A percentile compares a stretch with the other conserved stretches of the same genome.
phyloP scores from a whole-genome alignment of 2,888 invertebrate species.

The Megalurothrips usitatus region DNA sequence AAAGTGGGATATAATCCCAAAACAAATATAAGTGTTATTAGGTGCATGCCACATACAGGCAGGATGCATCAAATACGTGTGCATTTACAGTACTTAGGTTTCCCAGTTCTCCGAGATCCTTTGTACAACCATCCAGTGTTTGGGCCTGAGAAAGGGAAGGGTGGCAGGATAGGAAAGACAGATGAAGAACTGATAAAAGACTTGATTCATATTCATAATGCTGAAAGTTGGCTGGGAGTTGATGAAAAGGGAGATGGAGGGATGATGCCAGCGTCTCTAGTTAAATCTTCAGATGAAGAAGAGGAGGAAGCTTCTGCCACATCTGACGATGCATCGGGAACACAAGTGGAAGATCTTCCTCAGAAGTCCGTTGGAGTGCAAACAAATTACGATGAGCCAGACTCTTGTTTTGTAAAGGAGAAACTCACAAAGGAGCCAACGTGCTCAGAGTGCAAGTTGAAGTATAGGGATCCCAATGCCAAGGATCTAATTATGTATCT shows the following conservation, averaged over 20 bases:
- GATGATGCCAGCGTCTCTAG: not conserved
- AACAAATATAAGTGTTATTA: slow-evolving; percentile 49
- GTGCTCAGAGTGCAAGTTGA: slow-evolving; percentile 48
- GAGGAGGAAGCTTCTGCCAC: not conserved
- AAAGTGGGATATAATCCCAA: slow-evolving; percentile 50
- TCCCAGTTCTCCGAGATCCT: slow-evolving; percentile 56
- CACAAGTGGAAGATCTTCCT: not conserved
- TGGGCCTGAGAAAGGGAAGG: slow-evolving; percentile 8
- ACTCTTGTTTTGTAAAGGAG: slow-evolving; percentile 38
- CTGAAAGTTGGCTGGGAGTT: slow-evolving; percentile 46
- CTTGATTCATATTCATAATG: slow-evolving; percentile 47
- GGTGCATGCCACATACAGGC: slow-evolving; percentile 55
- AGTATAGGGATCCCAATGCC: slow-evolving; percentile 48
- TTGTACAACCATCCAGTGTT: slow-evolving; percentile 50
- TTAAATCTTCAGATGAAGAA: not conserved
- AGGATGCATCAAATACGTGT: slow-evolving; percentile 60
- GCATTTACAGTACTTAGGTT: slow-evolving; percentile 58
- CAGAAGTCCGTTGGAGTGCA: slow-evolving; percentile 40
- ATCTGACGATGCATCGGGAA: not conserved
- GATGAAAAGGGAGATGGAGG: slow-evolving; percentile 41
- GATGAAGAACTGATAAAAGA: slow-evolving; percentile 47
- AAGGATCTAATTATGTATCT: slow-evolving; percentile 51
- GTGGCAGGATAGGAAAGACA: slow-evolving; percentile 45
- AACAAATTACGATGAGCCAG: slow-evolving; percentile 40
- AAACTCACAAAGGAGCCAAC: slow-evolving; percentile 44